Conservation (phyloP, 2,113 vertebrate species). For the Rhynchomys soricoides region DNA sequence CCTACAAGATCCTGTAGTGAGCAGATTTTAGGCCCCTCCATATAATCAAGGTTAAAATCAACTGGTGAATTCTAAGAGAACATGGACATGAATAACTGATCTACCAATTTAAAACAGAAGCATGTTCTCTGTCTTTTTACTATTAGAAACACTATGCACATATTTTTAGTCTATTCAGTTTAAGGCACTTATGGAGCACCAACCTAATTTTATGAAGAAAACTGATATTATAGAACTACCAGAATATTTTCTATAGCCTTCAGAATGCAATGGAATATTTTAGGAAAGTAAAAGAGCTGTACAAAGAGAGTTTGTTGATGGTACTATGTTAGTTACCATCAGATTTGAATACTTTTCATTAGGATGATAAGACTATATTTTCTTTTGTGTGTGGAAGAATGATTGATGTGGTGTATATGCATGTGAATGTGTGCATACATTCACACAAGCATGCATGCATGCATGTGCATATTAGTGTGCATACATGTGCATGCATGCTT, state of each 20-base stretch:
- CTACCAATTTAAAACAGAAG: not conserved
- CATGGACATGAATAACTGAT: not conserved
- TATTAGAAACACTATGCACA: not conserved
- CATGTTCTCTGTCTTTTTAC: not conserved
- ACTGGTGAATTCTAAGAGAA: not conserved
- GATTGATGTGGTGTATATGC: not conserved
- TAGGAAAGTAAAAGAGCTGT: not conserved
- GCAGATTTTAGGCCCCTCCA: not conserved
- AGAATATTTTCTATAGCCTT: not conserved
- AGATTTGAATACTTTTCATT: constrained; percentile 7
- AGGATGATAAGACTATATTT: constrained; percentile 34
- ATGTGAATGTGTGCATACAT: too few relatives aligned
- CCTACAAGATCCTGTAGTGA: not conserved
- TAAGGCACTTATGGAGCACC: not conserved
- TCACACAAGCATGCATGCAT: too few relatives aligned
- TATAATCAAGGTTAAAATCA: constrained; percentile 18
- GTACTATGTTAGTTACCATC: not conserved
- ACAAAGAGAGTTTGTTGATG: constrained; percentile 7
- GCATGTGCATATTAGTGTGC: not conserved
- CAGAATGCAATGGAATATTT: not conserved
- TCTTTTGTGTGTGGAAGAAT: not conserved
- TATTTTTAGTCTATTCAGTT: constrained; percentile 19
- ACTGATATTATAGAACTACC: constrained; percentile 19
- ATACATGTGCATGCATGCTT: too few relatives aligned
- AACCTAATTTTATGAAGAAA: not conserved